Base-by-base conservation (phyloP, 2,888 invertebrate genomes). In the Torymus texanus region DNA sequence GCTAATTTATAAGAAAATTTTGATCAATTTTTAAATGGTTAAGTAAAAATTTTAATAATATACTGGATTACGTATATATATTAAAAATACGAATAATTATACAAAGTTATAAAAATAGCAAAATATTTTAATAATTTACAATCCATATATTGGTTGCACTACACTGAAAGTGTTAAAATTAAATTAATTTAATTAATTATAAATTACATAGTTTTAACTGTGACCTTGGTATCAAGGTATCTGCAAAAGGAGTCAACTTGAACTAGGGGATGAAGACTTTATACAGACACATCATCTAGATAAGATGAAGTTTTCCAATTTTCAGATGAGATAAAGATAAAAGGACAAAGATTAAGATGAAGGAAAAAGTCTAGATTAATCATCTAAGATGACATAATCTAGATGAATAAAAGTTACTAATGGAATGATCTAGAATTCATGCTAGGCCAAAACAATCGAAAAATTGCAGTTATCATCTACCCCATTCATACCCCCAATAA, bases 351-450 rank as follows among this genome's bases (percentile, higher is more conserved):
- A 76, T 74, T 70, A 76, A 78, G 58, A 78, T 73, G 67, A 62
- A 53, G 59, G 16, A 8, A 10, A 24, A 16, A 61, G 55, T 65
- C 72, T 14, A 76, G 67, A 21, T 79, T 55, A 65, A 53, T 61
- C 16, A 70, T 71, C 53, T 65, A 21, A 61, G 59, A 80, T 72
- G 8, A 55, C 50, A 21, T 73, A 56, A 79, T 73, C 24, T 50
- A 76, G 59, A 67, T 67, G 67, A 63, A 62, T 50, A 41, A 71
- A 72, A 62, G 12, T 24, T 77, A 24, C 12, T 41, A 73, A 51
- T 59, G 55, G 80, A 76, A 80, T 59, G 66, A 65, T 82, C 53
- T 72, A 62, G 71, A 79, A 71, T 66, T 14, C 16, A 16, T 8
- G 13, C 63, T 67, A 63, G 55, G 12, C 11, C 21, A 76, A 76